Evolutionary conservation across 2,888 invertebrate genomes (phyloP).

Genomic region (Phrixothrix hirtus): DNA sequence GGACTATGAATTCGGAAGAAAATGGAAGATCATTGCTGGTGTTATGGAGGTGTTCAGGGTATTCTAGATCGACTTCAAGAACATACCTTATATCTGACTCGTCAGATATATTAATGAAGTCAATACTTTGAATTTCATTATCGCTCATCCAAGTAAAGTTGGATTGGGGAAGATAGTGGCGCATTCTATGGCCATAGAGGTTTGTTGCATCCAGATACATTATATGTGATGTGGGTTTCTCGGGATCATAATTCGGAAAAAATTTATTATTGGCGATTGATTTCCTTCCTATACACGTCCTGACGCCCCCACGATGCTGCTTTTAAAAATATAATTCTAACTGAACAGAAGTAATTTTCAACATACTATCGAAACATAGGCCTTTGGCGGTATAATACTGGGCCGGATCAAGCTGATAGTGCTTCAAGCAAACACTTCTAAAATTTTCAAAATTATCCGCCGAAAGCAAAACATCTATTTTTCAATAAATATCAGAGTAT

Average conservation of each 20-base stretch:
- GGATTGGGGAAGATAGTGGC: background rate
- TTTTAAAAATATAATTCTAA: constrained; percentile 47
- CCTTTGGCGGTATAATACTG: constrained; percentile 45
- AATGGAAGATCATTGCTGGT: constrained; percentile 42
- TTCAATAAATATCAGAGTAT: too few species aligned
- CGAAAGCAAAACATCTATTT: constrained; percentile 46
- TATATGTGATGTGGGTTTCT: background rate
- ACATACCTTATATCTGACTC: too few species aligned
- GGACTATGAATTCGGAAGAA: constrained; percentile 36
- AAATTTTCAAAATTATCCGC: constrained; percentile 50
- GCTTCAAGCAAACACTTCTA: too few species aligned
- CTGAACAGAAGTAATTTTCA: constrained; percentile 36
- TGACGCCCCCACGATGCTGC: constrained; percentile 24
- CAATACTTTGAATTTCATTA: constrained; percentile 3
- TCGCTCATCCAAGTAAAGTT: constrained; percentile 6
- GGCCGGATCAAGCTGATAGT: too few species aligned
- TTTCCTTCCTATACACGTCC: too few species aligned
- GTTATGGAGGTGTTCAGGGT: too few species aligned
- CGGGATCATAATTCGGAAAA: too few species aligned
- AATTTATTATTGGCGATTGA: too few species aligned
- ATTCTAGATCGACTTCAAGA: constrained; percentile 41
- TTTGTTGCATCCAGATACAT: too few species aligned
- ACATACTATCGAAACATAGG: constrained; percentile 41
- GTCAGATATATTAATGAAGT: background rate
- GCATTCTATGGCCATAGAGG: background rate